Evolutionary conservation across 2,113 vertebrate genomes (phyloP).

Genomic region (Antennarius striatus): DNA sequence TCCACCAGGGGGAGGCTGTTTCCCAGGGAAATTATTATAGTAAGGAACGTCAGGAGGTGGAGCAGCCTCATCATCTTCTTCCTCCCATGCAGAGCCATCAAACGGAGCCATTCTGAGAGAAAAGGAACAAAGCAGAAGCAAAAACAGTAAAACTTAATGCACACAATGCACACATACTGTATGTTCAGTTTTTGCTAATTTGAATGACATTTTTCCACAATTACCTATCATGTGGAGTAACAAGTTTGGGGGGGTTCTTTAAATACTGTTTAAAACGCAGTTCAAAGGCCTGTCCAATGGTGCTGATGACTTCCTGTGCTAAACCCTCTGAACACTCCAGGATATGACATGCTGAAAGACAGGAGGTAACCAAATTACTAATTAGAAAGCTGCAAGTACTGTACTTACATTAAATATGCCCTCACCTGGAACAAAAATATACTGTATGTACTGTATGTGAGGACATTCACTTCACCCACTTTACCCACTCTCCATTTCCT

Average conservation of each 20-base stretch:
- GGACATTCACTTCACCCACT: not conserved
- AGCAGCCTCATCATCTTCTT: slow-evolving; percentile 87
- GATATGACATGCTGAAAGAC: slow-evolving; percentile 90
- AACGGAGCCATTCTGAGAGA: slow-evolving; percentile 92
- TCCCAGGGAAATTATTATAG: slow-evolving; percentile 97
- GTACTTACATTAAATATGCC: slow-evolving; percentile 4
- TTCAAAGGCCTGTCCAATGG: slow-evolving; percentile 97
- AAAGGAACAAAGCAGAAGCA: not conserved
- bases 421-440: not conserved
- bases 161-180: slow-evolving; percentile 7
- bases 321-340: slow-evolving; percentile 95
- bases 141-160: not conserved
- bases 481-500: not conserved
- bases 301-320: slow-evolving; percentile 98
- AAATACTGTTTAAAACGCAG: slow-evolving; percentile 98
- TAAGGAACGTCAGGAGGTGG: slow-evolving; percentile 91
- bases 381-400: slow-evolving; percentile 4
- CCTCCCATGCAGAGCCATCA: slow-evolving; percentile 96
- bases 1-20: slow-evolving; percentile 94
- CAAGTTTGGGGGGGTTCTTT: slow-evolving; percentile 96
- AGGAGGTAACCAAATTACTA: slow-evolving; percentile 21
- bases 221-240: slow-evolving; percentile 96
- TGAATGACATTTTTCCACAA: not conserved
- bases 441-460: no score
- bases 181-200: not conserved